phyloP scores from a whole-genome alignment of 2,113 vertebrate species.

The Platichthys flesus region DNA sequence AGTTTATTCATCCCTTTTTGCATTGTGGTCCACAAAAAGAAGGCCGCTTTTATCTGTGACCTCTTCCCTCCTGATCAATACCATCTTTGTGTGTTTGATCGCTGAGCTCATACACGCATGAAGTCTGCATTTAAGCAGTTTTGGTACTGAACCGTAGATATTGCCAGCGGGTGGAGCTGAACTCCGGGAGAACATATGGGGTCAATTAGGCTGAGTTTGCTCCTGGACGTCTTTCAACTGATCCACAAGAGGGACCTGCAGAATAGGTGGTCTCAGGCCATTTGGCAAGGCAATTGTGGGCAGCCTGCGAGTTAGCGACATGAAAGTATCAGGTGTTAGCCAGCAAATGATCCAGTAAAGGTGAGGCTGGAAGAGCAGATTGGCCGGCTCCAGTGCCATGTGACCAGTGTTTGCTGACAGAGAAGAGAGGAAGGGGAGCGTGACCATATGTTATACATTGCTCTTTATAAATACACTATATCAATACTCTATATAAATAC shows the following conservation, averaged over 20 bases:
- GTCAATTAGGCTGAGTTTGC: conserved; percentile 81
- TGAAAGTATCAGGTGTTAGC: conserved; percentile 84
- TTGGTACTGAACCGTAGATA: conserved; percentile 55
- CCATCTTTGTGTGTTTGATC: conserved; percentile 67
- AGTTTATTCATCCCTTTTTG: conserved; percentile 1
- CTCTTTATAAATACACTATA: conserved; percentile 26
- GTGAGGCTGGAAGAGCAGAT: conserved; percentile 74
- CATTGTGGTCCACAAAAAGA: conserved; percentile 16
- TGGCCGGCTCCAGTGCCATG: conserved; percentile 57
- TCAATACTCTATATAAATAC: background rate
- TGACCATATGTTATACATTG: conserved; percentile 39
- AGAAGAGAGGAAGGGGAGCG: conserved; percentile 25
- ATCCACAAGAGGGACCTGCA: conserved; percentile 76
- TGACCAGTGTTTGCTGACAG: conserved; percentile 56
- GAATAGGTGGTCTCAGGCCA: conserved; percentile 84
- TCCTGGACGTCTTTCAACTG: conserved; percentile 79
- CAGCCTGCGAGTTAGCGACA: conserved; percentile 73
- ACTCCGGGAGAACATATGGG: conserved; percentile 81
- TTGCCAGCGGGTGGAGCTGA: conserved; percentile 71
- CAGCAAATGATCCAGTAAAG: conserved; percentile 82
- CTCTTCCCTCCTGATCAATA: conserved; percentile 57
- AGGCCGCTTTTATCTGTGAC: conserved; percentile 36
- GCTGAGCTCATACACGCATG: conserved; percentile 34
- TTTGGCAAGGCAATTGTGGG: conserved; percentile 82
- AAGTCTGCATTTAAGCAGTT: conserved; percentile 58